phyloP scores from a whole-genome alignment of 2,113 vertebrate genomes.

The Nycticryphes semicollaris region DNA sequence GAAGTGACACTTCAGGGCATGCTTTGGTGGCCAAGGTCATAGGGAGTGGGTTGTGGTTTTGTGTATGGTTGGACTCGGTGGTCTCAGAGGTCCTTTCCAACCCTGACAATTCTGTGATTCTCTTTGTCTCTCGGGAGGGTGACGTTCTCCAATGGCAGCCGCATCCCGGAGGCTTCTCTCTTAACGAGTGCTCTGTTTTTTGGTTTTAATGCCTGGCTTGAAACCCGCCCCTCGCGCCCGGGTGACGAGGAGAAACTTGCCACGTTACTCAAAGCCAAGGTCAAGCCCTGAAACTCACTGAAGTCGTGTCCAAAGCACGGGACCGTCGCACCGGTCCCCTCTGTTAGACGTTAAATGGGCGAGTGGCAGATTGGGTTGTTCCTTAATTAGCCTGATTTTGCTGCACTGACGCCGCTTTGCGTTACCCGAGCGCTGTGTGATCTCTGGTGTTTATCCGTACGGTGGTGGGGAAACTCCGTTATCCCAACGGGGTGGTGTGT shows the following conservation, averaged over 20 bases:
- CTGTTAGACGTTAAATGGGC: neutral
- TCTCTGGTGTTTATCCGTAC: neutral
- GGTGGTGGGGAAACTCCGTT: neutral
- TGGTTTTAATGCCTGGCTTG: neutral
- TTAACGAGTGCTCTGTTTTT: neutral
- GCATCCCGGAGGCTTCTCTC: neutral
- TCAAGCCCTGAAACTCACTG: neutral
- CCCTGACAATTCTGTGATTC: too few species aligned
- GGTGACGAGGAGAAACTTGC: neutral
- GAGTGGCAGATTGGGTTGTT: neutral
- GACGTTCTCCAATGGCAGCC: too few species aligned
- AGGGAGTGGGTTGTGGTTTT: too few species aligned
- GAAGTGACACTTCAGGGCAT: too few species aligned
- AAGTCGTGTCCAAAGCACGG: neutral
- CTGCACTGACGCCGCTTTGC: neutral
- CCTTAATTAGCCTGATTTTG: neutral
- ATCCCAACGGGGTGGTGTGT: rapidly evolving
- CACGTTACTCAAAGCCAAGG: neutral
- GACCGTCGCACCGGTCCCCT: rapidly evolving
- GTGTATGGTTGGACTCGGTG: too few species aligned
- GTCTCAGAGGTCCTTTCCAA: too few species aligned
- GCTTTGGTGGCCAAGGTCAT: too few species aligned
- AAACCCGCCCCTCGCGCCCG: neutral
- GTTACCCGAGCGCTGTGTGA: neutral
- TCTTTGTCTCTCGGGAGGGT: too few species aligned